These are phyloP conservation scores for Tetramorium alpestre DNA, from an alignment of 1,140 invertebrate species.

Conservation along the genomic window DNA sequence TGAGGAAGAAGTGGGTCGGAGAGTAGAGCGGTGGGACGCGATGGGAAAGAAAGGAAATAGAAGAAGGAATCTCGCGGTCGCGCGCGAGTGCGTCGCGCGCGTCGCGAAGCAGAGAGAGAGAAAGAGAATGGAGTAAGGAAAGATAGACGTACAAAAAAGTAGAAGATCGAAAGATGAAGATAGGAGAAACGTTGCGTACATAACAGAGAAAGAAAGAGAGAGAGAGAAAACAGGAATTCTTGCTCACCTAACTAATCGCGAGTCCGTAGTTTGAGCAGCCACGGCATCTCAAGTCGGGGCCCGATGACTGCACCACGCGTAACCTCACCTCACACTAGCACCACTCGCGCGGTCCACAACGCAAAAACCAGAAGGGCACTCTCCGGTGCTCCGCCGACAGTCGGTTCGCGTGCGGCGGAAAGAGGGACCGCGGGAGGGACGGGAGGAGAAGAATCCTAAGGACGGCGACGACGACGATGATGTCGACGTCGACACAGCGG, in stretches of 20 bases:
- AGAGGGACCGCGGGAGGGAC: neutral
- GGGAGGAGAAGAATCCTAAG: neutral
- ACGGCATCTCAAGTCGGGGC: conserved; percentile 84
- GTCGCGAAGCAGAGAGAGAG: conserved; percentile 45
- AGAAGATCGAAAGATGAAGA: neutral
- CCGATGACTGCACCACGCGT: conserved; percentile 74
- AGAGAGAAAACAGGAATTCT: neutral
- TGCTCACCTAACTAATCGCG: conserved; percentile 84
- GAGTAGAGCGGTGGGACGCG: conserved; percentile 56
- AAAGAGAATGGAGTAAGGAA: neutral
- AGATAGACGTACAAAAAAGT: neutral
- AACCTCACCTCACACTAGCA: conserved; percentile 77
- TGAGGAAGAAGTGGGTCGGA: conserved; percentile 68
- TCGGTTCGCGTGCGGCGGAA: neutral
- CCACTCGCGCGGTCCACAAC: conserved; percentile 66
- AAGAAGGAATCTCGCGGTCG: conserved; percentile 62
- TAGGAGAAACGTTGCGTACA: conserved; percentile 16
- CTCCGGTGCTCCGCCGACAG: conserved; percentile 6
- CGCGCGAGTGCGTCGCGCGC: conserved; percentile 44
- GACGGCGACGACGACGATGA: neutral
- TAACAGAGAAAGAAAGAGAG: neutral
- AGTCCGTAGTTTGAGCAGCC: conserved; percentile 81
- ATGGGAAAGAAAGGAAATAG: conserved; percentile 64
- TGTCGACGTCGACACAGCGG: neutral
- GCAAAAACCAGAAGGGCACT: conserved; percentile 67